phyloP scores from a whole-genome alignment of 2,888 invertebrate genomes.

The Julus scanicus region DNA sequence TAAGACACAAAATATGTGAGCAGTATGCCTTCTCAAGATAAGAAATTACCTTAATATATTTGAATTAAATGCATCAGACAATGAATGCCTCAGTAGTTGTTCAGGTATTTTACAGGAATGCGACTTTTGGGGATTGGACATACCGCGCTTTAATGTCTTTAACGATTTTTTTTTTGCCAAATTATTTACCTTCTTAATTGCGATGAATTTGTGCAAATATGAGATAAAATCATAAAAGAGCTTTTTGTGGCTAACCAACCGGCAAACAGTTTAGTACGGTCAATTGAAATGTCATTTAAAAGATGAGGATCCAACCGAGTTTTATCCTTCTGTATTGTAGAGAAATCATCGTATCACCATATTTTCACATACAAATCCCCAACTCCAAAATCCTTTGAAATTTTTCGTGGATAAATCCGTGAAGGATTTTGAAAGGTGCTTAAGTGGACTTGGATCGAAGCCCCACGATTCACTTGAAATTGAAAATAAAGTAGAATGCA shows the following conservation, averaged over 20 bases:
- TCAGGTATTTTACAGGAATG: too few relatives aligned
- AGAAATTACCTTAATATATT: too few relatives aligned
- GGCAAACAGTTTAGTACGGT: not conserved
- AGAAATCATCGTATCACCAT: not conserved
- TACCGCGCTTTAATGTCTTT: too few relatives aligned
- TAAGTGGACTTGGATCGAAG: not conserved
- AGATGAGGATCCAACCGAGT: not conserved
- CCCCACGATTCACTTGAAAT: not conserved
- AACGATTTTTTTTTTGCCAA: not conserved
- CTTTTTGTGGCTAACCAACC: not conserved
- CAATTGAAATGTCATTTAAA: not conserved
- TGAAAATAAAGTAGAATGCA: not conserved
- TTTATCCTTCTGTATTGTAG: not conserved
- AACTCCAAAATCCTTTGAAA: slow-evolving; percentile 1
- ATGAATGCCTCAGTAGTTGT: too few relatives aligned
- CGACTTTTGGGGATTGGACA: too few relatives aligned
- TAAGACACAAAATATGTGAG: too few relatives aligned
- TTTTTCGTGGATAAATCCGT: not conserved
- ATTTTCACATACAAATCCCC: not conserved
- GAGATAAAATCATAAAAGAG: not conserved
- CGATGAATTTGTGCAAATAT: not conserved
- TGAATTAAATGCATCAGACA: too few relatives aligned
- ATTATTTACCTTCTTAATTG: not conserved
- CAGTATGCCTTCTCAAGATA: too few relatives aligned
- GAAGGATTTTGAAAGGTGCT: not conserved